phyloP scores from a whole-genome alignment of 2,888 invertebrate genomes.

The Perizoma flavofasciatum region DNA sequence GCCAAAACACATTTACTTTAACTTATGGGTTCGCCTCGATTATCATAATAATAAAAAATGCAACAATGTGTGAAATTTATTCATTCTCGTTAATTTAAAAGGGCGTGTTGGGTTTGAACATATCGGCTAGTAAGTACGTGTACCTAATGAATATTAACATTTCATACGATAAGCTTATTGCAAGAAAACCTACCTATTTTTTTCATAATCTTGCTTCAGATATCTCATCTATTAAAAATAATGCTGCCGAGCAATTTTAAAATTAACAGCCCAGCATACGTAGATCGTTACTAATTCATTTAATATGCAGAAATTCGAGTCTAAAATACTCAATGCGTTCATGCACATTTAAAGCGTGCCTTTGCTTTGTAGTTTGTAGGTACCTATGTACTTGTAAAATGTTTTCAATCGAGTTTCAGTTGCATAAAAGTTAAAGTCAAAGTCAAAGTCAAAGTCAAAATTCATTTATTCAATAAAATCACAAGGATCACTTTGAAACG shows the following conservation, averaged over 20 bases:
- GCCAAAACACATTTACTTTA: conserved; percentile 47
- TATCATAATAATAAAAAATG: conserved; percentile 52
- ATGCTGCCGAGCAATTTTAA: too few species aligned
- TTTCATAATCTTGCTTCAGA: too few species aligned
- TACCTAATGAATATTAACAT: background rate
- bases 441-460: too few species aligned
- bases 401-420: conserved; percentile 14
- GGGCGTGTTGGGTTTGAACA: conserved; percentile 15
- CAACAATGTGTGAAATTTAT: conserved; percentile 56
- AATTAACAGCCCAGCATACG: background rate
- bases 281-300: too few species aligned
- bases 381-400: conserved; percentile 8
- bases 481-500: too few species aligned
- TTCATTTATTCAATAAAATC: too few species aligned
- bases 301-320: background rate
- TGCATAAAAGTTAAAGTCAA: too few species aligned
- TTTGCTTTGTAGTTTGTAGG: background rate
- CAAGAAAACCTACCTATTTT: too few species aligned
- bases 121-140: background rate
- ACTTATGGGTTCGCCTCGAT: conserved; percentile 45
- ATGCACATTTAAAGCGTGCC: too few species aligned
- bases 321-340: too few species aligned
- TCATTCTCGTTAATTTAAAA: conserved; percentile 49
- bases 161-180: background rate
- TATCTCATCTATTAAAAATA: too few species aligned